Percentiles rank a stretch among this genome's conserved stretches.
Conservation (phyloP, 2,888 invertebrate species). For the Quadroppia sp. region DNA sequence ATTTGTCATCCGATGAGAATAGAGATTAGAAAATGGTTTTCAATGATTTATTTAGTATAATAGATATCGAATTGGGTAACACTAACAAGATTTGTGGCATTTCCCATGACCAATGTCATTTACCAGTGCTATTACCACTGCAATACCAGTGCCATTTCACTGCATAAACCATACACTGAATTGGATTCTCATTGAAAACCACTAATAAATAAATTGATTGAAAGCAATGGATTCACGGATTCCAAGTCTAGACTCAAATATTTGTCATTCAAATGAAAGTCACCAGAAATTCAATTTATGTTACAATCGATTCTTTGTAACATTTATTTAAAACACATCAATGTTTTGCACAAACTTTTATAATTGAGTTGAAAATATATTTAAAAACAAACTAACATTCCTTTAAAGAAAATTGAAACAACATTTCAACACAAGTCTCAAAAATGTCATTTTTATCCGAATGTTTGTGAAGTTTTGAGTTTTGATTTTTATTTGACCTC, state of each 20-base stretch:
- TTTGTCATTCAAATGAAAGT: neutral
- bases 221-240: neutral
- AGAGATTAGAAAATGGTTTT: slow-evolving; percentile 34
- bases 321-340: neutral
- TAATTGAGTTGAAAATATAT: neutral
- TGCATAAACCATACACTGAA: neutral
- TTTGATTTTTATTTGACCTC: slow-evolving; percentile 2
- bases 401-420: no score
- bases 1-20: slow-evolving; percentile 27
- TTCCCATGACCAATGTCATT: slow-evolving; percentile 41
- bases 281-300: neutral
- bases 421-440: no score
- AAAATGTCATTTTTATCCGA: no score
- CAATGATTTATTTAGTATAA: slow-evolving; percentile 35
- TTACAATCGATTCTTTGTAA: no score
- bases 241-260: neutral
- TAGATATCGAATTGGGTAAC: slow-evolving; percentile 29
- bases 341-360: neutral
- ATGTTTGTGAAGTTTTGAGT: neutral
- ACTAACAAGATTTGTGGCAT: slow-evolving; percentile 41
- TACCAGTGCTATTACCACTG: neutral
- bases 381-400: neutral
- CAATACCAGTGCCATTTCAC: neutral
- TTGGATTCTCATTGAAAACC: neutral
- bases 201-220: neutral